Conservation (phyloP, 2,113 vertebrate species). For the Maccullochella peelii region DNA sequence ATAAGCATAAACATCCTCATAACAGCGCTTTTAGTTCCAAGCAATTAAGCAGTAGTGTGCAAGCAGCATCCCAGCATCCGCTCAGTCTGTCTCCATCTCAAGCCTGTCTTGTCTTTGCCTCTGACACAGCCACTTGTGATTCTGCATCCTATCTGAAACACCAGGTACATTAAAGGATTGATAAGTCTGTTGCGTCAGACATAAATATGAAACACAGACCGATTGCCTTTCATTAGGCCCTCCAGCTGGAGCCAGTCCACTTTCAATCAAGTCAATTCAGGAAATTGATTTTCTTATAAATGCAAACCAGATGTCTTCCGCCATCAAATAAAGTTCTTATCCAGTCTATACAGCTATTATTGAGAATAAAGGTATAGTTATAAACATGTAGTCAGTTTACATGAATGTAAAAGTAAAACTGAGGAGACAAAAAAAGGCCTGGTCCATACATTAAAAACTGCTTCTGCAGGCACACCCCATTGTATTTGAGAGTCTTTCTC, state of each 20-base stretch:
- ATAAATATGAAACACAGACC: constrained; percentile 70
- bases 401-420: constrained; percentile 15
- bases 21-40: constrained; percentile 79
- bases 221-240: constrained; percentile 71
- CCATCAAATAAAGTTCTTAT: constrained; percentile 58
- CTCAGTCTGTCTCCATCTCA: constrained; percentile 63
- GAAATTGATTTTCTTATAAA: constrained; percentile 77
- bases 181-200: constrained; percentile 63
- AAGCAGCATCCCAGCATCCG: constrained; percentile 58
- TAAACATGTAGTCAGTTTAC: constrained; percentile 25
- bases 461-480: constrained; percentile 63
- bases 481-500: constrained; percentile 41
- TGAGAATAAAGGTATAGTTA: constrained; percentile 4
- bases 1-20: constrained; percentile 77
- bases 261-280: constrained; percentile 75
- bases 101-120: constrained; percentile 59
- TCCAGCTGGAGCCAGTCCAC: constrained; percentile 73
- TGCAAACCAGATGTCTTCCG: constrained; percentile 72
- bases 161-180: constrained; percentile 70
- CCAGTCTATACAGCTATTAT: constrained; percentile 22
- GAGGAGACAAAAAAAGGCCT: constrained; percentile 19
- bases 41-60: constrained; percentile 80
- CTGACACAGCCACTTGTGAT: constrained; percentile 63
- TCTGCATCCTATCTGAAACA: constrained; percentile 50
- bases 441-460: constrained; percentile 19